Base-by-base conservation (phyloP, 2,888 invertebrate genomes). In the Cheiracanthium punctorium region DNA sequence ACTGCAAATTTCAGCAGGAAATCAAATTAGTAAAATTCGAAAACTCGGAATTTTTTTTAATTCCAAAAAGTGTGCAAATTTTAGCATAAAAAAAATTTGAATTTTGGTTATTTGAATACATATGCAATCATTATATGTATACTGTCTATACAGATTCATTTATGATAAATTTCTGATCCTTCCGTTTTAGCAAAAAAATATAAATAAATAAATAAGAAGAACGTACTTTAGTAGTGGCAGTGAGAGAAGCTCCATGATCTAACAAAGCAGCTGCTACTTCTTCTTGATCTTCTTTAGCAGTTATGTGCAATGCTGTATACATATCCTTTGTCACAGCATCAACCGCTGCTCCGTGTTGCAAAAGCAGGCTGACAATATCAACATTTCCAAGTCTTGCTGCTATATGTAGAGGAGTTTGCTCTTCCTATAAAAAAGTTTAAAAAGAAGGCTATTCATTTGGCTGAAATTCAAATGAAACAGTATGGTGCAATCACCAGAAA, bases 341-440 rank as follows among this genome's bases (percentile, higher is more conserved):
- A 75, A 97, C 96, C 81, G 92, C 91, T 43, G 99, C 99, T 32
- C 98, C 98, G 90, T 98, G 98, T 91, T 99, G 98, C 88, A 99
- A 94, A 88, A 99, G 93, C 82, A 99, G 93, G 93, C 97, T 97
- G 0, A 98, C 98, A 91, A 99, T 98, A 92, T 99, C 99, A 48
- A 98, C 97, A 92, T 99, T 99, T 85, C 99, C 99, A 80, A 99
- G 94, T 37, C 99, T 95, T 0, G 98, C 96, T 0, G 99, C 99
- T 91, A 99, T 98, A 92, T 99, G 99, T 74, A 99, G 94, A 0
- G 99, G 98, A 0, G 99, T 99, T 93, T 99, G 99, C 89, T 98
- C 96, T 92, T 99, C 99, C 91, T 95, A 91, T n/a, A 89, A n/a
- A 7, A 28, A 28, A 28, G 24, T 28, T 20, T 28, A 8, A n/a